Base-by-base conservation (phyloP, 2,888 invertebrate species). In the Hartigia nigra region DNA sequence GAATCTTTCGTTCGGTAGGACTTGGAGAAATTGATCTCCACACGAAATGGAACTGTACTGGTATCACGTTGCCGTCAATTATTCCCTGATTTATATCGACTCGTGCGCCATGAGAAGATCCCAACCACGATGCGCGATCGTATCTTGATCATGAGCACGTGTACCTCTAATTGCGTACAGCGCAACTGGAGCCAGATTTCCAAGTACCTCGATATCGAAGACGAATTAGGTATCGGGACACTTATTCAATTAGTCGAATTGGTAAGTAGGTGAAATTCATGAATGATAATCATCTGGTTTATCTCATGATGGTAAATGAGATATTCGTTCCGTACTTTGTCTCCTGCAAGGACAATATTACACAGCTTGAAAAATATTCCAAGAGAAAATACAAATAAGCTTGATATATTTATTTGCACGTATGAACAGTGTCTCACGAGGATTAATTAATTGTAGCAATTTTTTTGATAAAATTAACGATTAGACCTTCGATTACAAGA, bases 61-160 rank as follows among this genome's bases (percentile, higher is more conserved):
- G 78, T 82, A 81, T 82, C 82, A 72, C 77, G 82, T 82, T 82
- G 80, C 82, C 70, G 77, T 76, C 81, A 55, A 77, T 77, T 74
- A 78, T 78, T 79, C 81, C 76, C 76, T 76, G 79, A 79, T 76
- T 77, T 77, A 78, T 80, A 78, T 78, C 76, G 75, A 76, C 77
- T 23, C 55, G 55, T 69, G 69, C 79, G 77, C 69, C 76, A 72
- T 78, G 76, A 81, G 78, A 77, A 55, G 74, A 79, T 74, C 79
- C 78, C 72, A 74, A 70, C 31, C 70, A 75, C 76, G 12, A 31
- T 34, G 55, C 34, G 76, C 75, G 77, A 77, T 74, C 55, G 31
- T 77, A 79, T 77, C 75, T 78, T 39, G 70, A 76, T 70, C 74
- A 32, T 35, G 37, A 76, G 70, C 77, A 77, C 77, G 74, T 55